Evolutionary conservation across 1,140 invertebrate species (phyloP).

Genomic region (Bombus cullumanus): DNA sequence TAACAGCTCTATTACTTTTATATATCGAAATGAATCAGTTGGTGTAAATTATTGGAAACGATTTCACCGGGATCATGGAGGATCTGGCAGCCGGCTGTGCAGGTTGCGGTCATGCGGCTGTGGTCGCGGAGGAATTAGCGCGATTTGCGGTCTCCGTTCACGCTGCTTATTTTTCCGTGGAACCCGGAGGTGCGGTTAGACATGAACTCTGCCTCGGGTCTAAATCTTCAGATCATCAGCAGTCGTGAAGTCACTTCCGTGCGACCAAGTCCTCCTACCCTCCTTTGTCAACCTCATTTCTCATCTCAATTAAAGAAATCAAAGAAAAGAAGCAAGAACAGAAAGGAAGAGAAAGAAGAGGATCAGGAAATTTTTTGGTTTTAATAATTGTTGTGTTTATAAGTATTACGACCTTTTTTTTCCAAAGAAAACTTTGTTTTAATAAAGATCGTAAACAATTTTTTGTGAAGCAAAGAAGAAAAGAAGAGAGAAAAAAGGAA

Average conservation of each 20-base stretch:
- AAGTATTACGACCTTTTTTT: background rate
- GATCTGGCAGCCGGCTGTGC: too few relatives aligned
- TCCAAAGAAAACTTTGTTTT: background rate
- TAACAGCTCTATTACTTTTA: background rate
- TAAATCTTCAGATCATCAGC: background rate
- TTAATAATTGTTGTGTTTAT: too few relatives aligned
- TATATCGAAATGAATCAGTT: background rate
- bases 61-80: background rate
- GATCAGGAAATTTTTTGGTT: background rate
- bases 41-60: background rate
- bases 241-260: background rate
- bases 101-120: background rate
- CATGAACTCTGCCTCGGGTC: too few relatives aligned
- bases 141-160: constrained; percentile 17
- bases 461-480: background rate
- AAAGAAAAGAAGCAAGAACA: background rate
- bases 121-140: constrained; percentile 18
- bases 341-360: background rate
- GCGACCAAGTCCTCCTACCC: background rate
- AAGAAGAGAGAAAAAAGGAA: background rate
- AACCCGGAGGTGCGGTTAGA: background rate
- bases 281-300: background rate
- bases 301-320: background rate
- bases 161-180: background rate
- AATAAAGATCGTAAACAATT: background rate